phyloP scores from a whole-genome alignment of 2,797 vertebrate genomes.

The Erpetoichthys calabaricus region DNA sequence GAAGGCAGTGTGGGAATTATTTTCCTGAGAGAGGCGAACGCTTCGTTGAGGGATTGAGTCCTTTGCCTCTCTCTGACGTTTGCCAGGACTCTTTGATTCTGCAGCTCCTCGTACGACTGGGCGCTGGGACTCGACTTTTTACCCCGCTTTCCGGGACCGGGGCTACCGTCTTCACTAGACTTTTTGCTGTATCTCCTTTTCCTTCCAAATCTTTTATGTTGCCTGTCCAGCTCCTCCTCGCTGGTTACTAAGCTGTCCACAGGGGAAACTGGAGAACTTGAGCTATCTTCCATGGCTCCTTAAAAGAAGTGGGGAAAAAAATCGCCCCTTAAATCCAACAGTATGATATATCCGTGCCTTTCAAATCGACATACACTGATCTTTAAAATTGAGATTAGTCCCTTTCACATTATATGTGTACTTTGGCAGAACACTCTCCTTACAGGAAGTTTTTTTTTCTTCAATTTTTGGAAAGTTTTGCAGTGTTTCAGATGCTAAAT shows the following conservation, averaged over 20 bases:
- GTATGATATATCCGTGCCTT: conserved; percentile 35
- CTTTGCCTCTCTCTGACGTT: conserved; percentile 62
- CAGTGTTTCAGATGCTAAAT: conserved; percentile 82
- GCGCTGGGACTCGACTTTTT: conserved; percentile 54
- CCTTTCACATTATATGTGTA: conserved; percentile 13
- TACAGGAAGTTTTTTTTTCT: conserved; percentile 39
- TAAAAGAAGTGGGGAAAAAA: conserved; percentile 56
- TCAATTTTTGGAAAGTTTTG: conserved; percentile 66
- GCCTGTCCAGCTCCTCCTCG: conserved; percentile 62
- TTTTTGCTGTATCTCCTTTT: conserved; percentile 59
- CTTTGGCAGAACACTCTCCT: conserved; percentile 36
- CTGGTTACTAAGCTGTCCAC: conserved; percentile 62
- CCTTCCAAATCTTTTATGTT: conserved; percentile 43
- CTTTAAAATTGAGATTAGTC: conserved; percentile 2
- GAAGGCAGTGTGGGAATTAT: conserved; percentile 68
- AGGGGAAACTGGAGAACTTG: conserved; percentile 57
- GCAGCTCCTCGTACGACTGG: conserved; percentile 65
- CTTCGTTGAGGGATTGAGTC: conserved; percentile 67
- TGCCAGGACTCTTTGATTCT: conserved; percentile 65
- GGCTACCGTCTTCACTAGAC: conserved; percentile 54
- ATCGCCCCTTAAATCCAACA: conserved; percentile 47
- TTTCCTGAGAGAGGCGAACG: conserved; percentile 60
- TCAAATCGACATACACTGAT: conserved; percentile 5
- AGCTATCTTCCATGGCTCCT: conserved; percentile 65
- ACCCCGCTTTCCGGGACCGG: conserved; percentile 41